Base-by-base conservation (phyloP, 2,888 invertebrate species). In the Hydriomena furcata region DNA sequence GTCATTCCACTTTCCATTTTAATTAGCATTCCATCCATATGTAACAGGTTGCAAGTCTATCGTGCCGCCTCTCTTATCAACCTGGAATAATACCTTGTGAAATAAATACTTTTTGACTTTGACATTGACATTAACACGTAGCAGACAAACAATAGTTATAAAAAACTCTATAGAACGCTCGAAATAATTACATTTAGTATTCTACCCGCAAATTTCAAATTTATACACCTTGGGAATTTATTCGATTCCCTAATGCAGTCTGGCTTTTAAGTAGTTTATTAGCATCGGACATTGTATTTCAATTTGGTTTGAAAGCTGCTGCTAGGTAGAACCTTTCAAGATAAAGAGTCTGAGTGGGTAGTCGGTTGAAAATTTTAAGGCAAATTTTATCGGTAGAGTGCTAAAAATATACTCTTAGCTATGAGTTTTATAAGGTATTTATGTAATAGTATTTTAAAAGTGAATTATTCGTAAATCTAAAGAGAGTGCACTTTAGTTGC, bases 191-290 rank as follows among this genome's bases (percentile, higher is more conserved):
- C 41, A 58, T 55, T 55, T 55, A 41, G 42, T 28, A 52, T 52
- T 52, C 58, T 28, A 28, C 23, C 8, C 34, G 40, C 17, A 40
- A 58, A 41, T 37, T 44, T 34, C 47, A 46, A 43, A 49, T 55
- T 45, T 35, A 38, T 30, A 46, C 42, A 52, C 55, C 30, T 48
- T 45, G 8, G 5, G 42, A 48, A 49, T 53, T 32, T 47, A 50
- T 41, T 51, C 24, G 45, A 43, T 44, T 49, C 32, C 27, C 25
- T 45, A 34, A 52, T 52, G 50, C 52, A 52, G 45, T 48, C 58
- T 55, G 58, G 10, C 41, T 58, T 17, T 40, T 35, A 55, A 59
- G 36, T 48, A 55, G 48, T 28, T 11, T 23, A 52, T 55, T 55
- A 44, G 32, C 12, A 57, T 60, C 7, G 35, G 35, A 52, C 41